Evolutionary conservation across 2,888 invertebrate species (phyloP).

Genomic region (Amblyjoppa proteus): DNA sequence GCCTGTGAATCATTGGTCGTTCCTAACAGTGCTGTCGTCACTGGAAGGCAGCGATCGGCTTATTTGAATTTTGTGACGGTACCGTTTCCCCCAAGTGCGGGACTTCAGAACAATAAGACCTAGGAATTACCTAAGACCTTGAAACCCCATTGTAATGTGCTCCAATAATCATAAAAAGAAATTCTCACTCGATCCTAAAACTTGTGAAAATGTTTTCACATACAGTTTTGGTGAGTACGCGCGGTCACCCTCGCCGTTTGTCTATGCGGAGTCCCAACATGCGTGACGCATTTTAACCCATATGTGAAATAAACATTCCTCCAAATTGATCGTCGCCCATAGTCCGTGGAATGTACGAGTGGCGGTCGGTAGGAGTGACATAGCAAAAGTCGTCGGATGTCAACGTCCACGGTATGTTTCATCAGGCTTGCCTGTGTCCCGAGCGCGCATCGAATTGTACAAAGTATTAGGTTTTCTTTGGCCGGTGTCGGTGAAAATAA

Average conservation of each 20-base stretch:
- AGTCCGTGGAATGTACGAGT: conserved; percentile 32
- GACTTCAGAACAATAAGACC: not conserved
- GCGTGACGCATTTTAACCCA: conserved; percentile 7
- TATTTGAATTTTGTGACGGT: not conserved
- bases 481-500: conserved; percentile 34
- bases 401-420: conserved; percentile 49
- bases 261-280: not conserved
- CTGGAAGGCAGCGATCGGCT: not conserved
- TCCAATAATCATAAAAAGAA: no score
- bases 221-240: no score
- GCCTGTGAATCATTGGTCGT: not conserved
- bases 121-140: not conserved
- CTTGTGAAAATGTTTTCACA: no score
- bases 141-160: not conserved
- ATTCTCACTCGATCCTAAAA: no score
- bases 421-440: conserved; percentile 47
- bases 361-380: conserved; percentile 49
- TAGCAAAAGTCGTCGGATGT: conserved; percentile 51
- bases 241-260: not conserved
- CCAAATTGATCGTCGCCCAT: conserved; percentile 37
- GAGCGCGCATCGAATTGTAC: conserved; percentile 61
- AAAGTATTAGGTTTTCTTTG: conserved; percentile 53
- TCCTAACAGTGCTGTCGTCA: conserved; percentile 23
- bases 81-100: no score
- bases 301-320: conserved; percentile 55